Conservation (phyloP, 2,113 vertebrate species). For the Peromyscus polionotus region DNA sequence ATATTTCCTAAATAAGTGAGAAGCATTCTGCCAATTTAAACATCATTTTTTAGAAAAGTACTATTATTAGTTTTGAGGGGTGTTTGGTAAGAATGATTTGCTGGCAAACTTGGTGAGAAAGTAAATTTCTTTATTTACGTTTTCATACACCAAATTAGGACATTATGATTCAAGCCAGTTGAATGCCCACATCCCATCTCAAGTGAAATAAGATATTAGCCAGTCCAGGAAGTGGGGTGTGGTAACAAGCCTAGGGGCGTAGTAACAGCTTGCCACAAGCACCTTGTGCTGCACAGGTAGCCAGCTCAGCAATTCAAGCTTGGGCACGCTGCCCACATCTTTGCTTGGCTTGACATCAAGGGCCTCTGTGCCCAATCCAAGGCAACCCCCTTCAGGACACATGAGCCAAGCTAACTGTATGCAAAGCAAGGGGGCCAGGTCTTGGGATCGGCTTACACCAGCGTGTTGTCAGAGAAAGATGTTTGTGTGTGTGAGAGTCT, state of each 20-base stretch:
- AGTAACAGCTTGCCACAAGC: not conserved
- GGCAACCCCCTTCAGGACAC: conserved; percentile 73
- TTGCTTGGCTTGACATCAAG: conserved; percentile 67
- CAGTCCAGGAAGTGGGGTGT: not conserved
- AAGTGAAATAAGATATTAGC: conserved; percentile 48
- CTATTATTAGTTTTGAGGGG: not conserved
- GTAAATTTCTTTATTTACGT: not conserved
- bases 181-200: conserved; percentile 44
- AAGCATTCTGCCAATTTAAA: conserved; percentile 24
- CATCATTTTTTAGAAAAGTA: conserved; percentile 37
- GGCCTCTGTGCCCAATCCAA: conserved; percentile 62
- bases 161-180: not conserved
- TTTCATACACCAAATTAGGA: not conserved
- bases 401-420: conserved; percentile 61
- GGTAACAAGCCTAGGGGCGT: not conserved
- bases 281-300: conserved; percentile 54
- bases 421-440: conserved; percentile 36
- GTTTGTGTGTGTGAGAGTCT: conserved; percentile 77
- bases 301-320: conserved; percentile 65
- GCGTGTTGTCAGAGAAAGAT: conserved; percentile 76
- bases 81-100: conserved; percentile 16
- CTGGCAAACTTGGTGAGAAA: not conserved
- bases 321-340: conserved; percentile 47
- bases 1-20: conserved; percentile 27
- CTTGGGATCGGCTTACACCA: conserved; percentile 49